phyloP scores from a whole-genome alignment of 2,797 vertebrate genomes.

The Loris lydekkerianus region DNA sequence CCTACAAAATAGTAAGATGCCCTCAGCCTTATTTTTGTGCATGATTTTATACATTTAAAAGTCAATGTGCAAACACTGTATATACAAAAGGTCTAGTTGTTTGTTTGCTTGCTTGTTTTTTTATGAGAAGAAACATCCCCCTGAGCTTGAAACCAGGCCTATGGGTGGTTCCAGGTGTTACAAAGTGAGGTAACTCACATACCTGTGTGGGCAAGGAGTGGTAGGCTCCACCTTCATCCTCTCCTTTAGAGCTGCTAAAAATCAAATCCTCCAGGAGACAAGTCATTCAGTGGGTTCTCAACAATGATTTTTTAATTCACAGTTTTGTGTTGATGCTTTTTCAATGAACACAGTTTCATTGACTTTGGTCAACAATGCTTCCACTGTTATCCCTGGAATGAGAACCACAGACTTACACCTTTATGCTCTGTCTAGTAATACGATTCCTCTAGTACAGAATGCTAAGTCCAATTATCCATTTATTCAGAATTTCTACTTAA shows the following conservation, averaged over 20 bases:
- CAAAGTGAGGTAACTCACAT: not conserved
- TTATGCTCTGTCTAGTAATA: not conserved
- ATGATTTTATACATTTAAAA: constrained; percentile 75
- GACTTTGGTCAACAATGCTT: not conserved
- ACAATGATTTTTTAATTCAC: not conserved
- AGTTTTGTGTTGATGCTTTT: not conserved
- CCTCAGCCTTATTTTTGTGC: constrained; percentile 55
- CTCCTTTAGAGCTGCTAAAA: constrained; percentile 29
- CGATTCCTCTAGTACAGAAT: not conserved
- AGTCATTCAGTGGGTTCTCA: not conserved
- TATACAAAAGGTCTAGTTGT: constrained; percentile 57
- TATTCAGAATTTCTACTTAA: constrained; percentile 35
- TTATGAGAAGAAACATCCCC: not conserved
- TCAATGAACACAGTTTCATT: not conserved
- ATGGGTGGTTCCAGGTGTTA: not conserved
- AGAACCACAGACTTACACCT: constrained; percentile 12
- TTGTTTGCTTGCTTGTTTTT: not conserved
- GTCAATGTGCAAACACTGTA: constrained; percentile 70
- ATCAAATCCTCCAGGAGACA: not conserved
- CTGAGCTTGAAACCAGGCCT: constrained; percentile 15
- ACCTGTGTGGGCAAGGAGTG: not conserved
- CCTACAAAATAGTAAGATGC: constrained; percentile 48
- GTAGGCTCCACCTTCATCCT: not conserved
- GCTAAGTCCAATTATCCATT: not conserved
- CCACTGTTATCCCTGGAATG: not conserved